phyloP scores from a whole-genome alignment of 2,888 invertebrate genomes.

The Griposia aprilina region DNA sequence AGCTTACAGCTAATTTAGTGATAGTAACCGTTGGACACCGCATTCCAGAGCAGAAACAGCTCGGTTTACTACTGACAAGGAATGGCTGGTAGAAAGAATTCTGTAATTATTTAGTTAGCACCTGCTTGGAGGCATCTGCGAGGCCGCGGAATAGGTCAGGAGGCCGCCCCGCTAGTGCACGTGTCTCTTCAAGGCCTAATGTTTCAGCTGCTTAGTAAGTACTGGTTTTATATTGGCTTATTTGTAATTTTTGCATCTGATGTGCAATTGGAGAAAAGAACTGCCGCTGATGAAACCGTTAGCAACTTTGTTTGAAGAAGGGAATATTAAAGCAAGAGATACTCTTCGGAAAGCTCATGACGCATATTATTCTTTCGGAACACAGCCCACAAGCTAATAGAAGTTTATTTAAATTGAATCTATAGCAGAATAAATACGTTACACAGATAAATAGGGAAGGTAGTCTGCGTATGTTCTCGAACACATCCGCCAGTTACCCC shows the following conservation, averaged over 20 bases:
- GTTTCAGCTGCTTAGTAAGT: conserved; percentile 77
- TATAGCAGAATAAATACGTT: conserved; percentile 24
- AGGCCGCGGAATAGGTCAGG: conserved; percentile 88
- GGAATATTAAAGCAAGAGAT: conserved; percentile 2
- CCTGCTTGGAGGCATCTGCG: conserved; percentile 75
- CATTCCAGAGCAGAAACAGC: conserved; percentile 45
- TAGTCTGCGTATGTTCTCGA: conserved; percentile 45
- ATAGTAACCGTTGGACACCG: conserved; percentile 29
- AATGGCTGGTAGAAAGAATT: conserved; percentile 52
- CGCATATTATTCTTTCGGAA: conserved; percentile 17
- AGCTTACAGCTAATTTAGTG: conserved; percentile 36
- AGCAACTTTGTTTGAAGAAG: background rate
- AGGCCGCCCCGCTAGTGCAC: conserved; percentile 84
- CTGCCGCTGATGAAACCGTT: background rate
- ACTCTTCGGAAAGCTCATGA: conserved; percentile 12
- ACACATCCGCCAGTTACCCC: conserved; percentile 63
- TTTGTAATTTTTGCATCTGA: conserved; percentile 31
- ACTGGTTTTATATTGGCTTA: conserved; percentile 65
- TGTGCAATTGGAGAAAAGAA: conserved; percentile 19
- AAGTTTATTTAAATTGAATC: conserved; percentile 48
- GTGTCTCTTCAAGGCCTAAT: conserved; percentile 79
- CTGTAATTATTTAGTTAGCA: conserved; percentile 66
- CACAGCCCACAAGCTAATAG: conserved; percentile 4
- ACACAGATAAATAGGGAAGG: conserved; percentile 38
- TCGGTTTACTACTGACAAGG: conserved; percentile 39